Conservation (phyloP, 2,888 invertebrate genomes). For the Cantharis rustica region DNA sequence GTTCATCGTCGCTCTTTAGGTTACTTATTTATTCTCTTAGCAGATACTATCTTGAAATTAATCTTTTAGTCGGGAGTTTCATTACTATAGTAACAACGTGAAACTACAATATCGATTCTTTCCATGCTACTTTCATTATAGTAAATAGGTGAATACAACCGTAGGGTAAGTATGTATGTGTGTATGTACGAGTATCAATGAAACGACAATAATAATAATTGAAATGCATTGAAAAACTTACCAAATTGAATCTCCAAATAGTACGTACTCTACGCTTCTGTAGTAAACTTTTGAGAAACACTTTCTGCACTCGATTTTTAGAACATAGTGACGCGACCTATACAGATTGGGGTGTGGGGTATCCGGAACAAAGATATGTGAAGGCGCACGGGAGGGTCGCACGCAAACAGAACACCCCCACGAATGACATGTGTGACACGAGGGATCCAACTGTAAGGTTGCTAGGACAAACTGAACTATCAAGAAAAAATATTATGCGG, state of each 20-base stretch:
- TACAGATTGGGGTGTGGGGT: conserved; percentile 25
- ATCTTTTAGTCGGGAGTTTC: not conserved
- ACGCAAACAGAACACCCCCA: conserved; percentile 42
- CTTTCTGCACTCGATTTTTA: conserved; percentile 18
- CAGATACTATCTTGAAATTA: not conserved
- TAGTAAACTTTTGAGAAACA: not conserved
- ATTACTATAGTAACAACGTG: not conserved
- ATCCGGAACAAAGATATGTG: conserved; percentile 37
- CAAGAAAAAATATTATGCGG: conserved; percentile 35
- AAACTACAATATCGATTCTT: not conserved
- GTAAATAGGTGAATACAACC: not conserved
- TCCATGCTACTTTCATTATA: not conserved
- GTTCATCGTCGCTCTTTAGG: not conserved
- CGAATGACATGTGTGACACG: conserved; percentile 41
- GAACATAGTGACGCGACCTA: conserved; percentile 12
- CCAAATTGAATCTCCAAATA: not conserved
- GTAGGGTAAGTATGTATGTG: not conserved
- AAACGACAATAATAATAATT: not conserved
- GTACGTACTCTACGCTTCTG: not conserved
- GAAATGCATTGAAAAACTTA: not conserved
- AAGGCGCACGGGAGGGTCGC: conserved; percentile 30
- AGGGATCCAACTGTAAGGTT: conserved; percentile 38
- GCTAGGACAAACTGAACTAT: conserved; percentile 33
- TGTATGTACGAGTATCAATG: not conserved
- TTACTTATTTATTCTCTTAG: not conserved